These are phyloP conservation scores for Mystacides longicornis DNA, from an alignment of 2,888 invertebrate species.

Conservation along the genomic window DNA sequence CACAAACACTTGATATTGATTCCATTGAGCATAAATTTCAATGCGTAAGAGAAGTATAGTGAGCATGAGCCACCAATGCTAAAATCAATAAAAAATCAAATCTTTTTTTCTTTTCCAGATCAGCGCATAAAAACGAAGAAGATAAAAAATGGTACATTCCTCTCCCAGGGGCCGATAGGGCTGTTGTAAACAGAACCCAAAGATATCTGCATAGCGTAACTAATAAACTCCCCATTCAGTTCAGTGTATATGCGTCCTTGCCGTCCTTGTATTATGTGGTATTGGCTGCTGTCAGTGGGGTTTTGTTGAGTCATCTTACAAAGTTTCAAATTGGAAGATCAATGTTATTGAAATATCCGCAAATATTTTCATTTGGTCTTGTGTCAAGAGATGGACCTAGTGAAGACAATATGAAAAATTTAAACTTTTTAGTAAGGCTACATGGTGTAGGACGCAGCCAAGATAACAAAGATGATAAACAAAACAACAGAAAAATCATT, in stretches of 20 bases:
- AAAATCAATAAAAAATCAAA: too few species aligned
- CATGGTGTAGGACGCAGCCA: slow-evolving; percentile 72
- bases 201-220: slow-evolving; percentile 60
- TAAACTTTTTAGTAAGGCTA: slow-evolving; percentile 62
- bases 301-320: slow-evolving; percentile 54
- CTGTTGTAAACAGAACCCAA: slow-evolving; percentile 77
- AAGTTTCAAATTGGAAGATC: slow-evolving; percentile 32
- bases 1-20: too few species aligned
- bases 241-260: slow-evolving; percentile 62
- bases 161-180: slow-evolving; percentile 77
- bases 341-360: slow-evolving; percentile 30
- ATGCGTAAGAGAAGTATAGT: too few species aligned
- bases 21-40: too few species aligned
- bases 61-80: too few species aligned
- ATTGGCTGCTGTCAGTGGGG: slow-evolving; percentile 46
- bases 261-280: slow-evolving; percentile 37
- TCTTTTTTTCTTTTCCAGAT: too few species aligned
- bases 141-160: slow-evolving; percentile 57
- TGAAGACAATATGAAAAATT: slow-evolving; percentile 51
- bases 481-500: slow-evolving; percentile 31
- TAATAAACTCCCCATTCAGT: slow-evolving; percentile 68
- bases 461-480: slow-evolving; percentile 40
- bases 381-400: slow-evolving; percentile 60
- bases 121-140: slow-evolving; percentile 43
- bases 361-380: slow-evolving; percentile 41